A percentile compares a stretch with the other conserved stretches of the same genome.
These are phyloP conservation scores for Acromyrmex echinatior DNA, from an alignment of 1,140 invertebrate species.

Conservation along the genomic window DNA sequence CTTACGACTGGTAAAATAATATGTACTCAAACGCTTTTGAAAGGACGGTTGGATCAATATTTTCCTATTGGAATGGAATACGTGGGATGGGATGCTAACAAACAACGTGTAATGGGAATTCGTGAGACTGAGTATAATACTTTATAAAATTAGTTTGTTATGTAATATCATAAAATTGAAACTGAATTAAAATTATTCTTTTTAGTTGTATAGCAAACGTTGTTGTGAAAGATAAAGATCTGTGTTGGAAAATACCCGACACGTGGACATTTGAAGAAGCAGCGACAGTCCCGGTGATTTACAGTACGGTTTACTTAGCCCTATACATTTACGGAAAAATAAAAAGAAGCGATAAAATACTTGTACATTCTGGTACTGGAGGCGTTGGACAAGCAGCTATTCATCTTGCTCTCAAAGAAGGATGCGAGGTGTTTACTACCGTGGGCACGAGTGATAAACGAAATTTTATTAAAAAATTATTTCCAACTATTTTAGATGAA, in stretches of 20 bases:
- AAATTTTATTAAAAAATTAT: constrained; percentile 89
- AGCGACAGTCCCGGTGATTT: constrained; percentile 83
- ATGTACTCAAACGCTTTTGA: constrained; percentile 86
- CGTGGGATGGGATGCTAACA: neutral
- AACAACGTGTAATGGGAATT: constrained; percentile 15
- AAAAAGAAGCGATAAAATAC: constrained; percentile 88
- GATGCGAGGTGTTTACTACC: constrained; percentile 85
- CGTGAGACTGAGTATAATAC: neutral
- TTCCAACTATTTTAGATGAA: constrained; percentile 89
- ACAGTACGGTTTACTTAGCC: constrained; percentile 94
- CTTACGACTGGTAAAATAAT: constrained; percentile 90
- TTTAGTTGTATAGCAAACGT: neutral
- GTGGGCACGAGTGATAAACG: constrained; percentile 91
- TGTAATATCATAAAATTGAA: neutral
- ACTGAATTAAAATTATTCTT: neutral
- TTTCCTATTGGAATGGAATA: constrained; percentile 5
- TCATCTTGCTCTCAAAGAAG: neutral
- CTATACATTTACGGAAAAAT: constrained; percentile 88
- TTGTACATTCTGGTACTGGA: constrained; percentile 92
- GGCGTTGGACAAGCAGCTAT: constrained; percentile 86
- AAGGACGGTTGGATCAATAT: constrained; percentile 83
- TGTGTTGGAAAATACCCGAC: no score
- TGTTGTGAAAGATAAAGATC: no score
- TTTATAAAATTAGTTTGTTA: neutral
- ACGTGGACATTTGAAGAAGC: no score